Conservation (phyloP, 2,888 invertebrate species). For the Polymixis lichenea region DNA sequence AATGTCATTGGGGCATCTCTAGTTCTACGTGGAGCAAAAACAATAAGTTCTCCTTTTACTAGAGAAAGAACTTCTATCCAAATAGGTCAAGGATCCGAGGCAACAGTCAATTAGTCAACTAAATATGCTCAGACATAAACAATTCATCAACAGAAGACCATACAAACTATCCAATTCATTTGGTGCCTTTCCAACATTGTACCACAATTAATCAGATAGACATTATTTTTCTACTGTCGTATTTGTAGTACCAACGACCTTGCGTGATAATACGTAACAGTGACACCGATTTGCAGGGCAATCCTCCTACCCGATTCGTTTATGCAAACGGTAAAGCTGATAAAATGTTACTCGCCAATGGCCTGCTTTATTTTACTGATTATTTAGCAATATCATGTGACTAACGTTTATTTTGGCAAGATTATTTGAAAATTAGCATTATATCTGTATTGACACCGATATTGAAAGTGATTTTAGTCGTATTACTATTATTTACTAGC, state of each 20-base stretch:
- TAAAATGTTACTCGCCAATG: slow-evolving; percentile 57
- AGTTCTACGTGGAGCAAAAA: neutral
- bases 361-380: slow-evolving; percentile 41
- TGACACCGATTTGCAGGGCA: slow-evolving; percentile 60
- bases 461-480: slow-evolving; percentile 6
- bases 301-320: slow-evolving; percentile 61
- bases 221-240: slow-evolving; percentile 19
- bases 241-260: slow-evolving; percentile 51
- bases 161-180: slow-evolving; percentile 10
- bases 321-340: slow-evolving; percentile 62
- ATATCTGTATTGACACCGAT: slow-evolving; percentile 21
- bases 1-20: too few relatives aligned
- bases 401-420: slow-evolving; percentile 25
- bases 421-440: slow-evolving; percentile 18
- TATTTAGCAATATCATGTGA: slow-evolving; percentile 32
- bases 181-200: slow-evolving; percentile 7
- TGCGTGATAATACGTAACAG: slow-evolving; percentile 58
- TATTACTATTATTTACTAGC: too few relatives aligned
- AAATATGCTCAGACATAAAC: slow-evolving; percentile 1
- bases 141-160: slow-evolving; percentile 7
- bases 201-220: neutral
- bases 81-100: neutral
- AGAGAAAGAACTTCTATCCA: neutral
- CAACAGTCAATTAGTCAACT: slow-evolving; percentile 5
- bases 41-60: too few relatives aligned